Percentiles rank a stretch among this genome's conserved stretches.
These are phyloP conservation scores for Andrena bucephala DNA, from an alignment of 2,888 invertebrate genomes.

Conservation along the genomic window DNA sequence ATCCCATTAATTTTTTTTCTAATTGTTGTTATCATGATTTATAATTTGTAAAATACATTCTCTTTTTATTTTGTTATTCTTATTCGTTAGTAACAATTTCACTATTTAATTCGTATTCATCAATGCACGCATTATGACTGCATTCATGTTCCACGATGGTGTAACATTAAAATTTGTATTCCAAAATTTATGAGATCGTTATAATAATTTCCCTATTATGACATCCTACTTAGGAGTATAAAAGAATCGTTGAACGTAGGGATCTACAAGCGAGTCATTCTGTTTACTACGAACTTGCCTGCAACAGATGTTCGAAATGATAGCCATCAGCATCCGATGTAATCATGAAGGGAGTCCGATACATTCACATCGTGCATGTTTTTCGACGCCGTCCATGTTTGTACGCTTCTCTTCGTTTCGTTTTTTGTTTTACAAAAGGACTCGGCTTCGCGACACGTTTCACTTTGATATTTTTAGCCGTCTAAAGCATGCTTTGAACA, in stretches of 20 bases:
- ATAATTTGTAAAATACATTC: no score
- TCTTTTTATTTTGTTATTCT: no score
- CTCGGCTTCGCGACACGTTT: not conserved
- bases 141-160: not conserved
- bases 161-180: not conserved
- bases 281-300: constrained; percentile 13
- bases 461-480: constrained; percentile 15
- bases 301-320: constrained; percentile 50
- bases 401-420: not conserved
- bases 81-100: no score
- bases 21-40: no score
- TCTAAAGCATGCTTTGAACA: not conserved
- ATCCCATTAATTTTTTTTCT: no score
- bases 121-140: not conserved
- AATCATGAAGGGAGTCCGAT: constrained; percentile 39
- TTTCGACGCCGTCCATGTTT: constrained; percentile 13
- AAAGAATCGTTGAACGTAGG: constrained; percentile 2
- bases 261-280: not conserved
- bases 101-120: not conserved
- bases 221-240: not conserved
- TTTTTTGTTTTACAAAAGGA: constrained; percentile 4
- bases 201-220: not conserved
- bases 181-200: not conserved
- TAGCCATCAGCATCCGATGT: constrained; percentile 35
- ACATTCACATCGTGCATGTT: constrained; percentile 21